Evolutionary conservation across 2,797 vertebrate genomes (phyloP), one percentile per base, ranked within the genome.

Genomic region (Poeciliopsis gracilis): DNA sequence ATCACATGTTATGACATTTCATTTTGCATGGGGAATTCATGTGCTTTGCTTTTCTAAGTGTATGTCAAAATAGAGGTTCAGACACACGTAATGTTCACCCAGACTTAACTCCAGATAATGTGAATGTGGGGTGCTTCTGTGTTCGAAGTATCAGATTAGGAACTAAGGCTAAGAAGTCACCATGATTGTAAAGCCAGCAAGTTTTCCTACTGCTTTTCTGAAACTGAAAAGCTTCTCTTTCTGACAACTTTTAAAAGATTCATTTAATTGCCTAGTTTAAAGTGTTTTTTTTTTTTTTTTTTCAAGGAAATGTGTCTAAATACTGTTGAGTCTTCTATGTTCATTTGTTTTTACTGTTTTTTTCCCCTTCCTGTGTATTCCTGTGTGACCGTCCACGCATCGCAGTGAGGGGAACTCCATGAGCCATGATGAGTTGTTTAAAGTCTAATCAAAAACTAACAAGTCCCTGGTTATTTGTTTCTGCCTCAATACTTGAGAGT

Each of bases 131-230:
- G 96, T 96, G 96, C 97, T 95, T 97, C 96, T 97, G 97, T 97
- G 97, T 97, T 97, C 96, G 96, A 97, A 97, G 95, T 95, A 93
- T 94, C 94, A 97, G 97, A 98, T 98, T 97, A 97, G 95, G 86
- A 74, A 95, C 87, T n/a, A n/a, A n/a, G n/a, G 94, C 91, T 90
- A 94, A 95, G 95, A 88, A 82, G 85, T 86, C 81, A 57, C 70
- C 77, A 69, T 88, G 82, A 89, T 89, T 86, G 79, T 92, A 25
- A 53, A 77, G 80, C 81, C 78, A 25, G 59, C 36, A 77, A 89
- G 78, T 47, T 18, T 70, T 85, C 67, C 28, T 45, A 77, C 33
- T 67, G 75, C 55, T 83, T 88, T 82, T 84, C 86, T 77, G 76
- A 67, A 83, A 45, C 81, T 79, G 76, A 82, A 85, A 90, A 74